Evolutionary conservation across 2,113 vertebrate species (phyloP).

Genomic region (Sporophila hypoxantha): DNA sequence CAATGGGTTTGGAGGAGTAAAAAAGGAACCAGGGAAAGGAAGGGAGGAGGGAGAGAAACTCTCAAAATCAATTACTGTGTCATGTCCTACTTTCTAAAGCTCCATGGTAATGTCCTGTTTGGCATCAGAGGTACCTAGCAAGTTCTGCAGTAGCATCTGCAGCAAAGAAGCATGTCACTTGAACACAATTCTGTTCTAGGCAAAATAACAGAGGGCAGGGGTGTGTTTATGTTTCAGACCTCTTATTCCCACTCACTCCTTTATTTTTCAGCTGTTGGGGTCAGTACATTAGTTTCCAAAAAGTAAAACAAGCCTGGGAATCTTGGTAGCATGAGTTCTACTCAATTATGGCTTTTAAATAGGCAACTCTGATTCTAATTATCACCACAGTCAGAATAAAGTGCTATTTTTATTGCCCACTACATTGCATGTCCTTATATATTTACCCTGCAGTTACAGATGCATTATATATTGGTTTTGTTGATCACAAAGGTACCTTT

Average conservation of each 20-base stretch:
- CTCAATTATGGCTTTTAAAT: conserved; percentile 74
- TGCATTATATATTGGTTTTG: conserved; percentile 45
- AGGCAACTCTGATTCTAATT: conserved; percentile 83
- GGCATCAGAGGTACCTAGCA: not conserved
- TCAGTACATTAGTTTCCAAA: conserved; percentile 59
- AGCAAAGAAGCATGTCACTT: not conserved
- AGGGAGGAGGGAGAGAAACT: not conserved
- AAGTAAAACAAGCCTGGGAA: conserved; percentile 53
- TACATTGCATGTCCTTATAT: conserved; percentile 57
- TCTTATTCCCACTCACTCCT: not conserved
- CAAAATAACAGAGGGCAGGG: conserved; percentile 49
- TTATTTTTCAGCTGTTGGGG: conserved; percentile 65
- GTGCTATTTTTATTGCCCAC: conserved; percentile 65
- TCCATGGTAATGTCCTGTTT: not conserved
- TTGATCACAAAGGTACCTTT: conserved; percentile 17
- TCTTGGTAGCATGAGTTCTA: conserved; percentile 69
- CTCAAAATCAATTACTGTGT: not conserved
- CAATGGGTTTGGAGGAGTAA: not conserved
- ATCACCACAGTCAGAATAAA: conserved; percentile 59
- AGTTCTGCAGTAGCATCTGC: not conserved
- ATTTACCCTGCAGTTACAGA: conserved; percentile 58
- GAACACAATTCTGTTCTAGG: conserved; percentile 65
- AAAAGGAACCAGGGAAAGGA: not conserved
- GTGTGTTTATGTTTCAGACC: not conserved
- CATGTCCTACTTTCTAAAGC: not conserved